Conservation (phyloP, 1,140 invertebrate genomes). For the Diplogasteroides magnus region DNA sequence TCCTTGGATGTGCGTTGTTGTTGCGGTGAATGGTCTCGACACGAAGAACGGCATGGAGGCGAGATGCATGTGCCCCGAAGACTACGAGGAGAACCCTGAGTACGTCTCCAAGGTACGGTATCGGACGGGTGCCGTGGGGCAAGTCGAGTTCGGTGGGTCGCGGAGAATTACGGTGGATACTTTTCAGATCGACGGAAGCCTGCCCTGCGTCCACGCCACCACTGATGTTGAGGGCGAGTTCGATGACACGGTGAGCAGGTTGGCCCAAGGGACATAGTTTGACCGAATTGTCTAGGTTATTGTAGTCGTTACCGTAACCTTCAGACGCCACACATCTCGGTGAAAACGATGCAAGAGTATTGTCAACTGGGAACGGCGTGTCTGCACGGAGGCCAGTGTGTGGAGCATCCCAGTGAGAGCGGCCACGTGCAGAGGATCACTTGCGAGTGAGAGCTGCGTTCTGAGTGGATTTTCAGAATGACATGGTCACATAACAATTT, state of each 20-base stretch:
- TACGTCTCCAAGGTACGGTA: neutral
- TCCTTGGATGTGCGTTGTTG: constrained; percentile 8
- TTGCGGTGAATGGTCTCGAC: neutral
- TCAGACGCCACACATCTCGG: constrained; percentile 4
- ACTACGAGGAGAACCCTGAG: neutral
- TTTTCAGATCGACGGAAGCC: neutral
- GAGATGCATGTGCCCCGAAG: constrained; percentile 19
- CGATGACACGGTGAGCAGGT: neutral
- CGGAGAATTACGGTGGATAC: too few relatives aligned
- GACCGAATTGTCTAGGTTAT: neutral
- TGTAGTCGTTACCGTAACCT: neutral
- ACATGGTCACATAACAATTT: too few relatives aligned
- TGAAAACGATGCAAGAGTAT: constrained; percentile 15
- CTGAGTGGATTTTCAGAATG: too few relatives aligned
- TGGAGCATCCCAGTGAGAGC: neutral
- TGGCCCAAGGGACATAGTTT: neutral
- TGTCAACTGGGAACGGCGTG: constrained; percentile 12
- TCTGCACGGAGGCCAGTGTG: constrained; percentile 15
- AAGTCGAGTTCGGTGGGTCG: constrained; percentile 5
- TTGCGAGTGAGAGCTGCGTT: neutral
- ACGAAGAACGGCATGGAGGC: neutral
- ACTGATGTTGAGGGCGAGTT: neutral
- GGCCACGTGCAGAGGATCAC: neutral
- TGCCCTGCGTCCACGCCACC: neutral
- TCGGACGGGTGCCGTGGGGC: too few relatives aligned